These are phyloP conservation scores for Tenualosa thibaudeaui DNA, from an alignment of 2,797 vertebrate genomes.

Conservation along the genomic window DNA sequence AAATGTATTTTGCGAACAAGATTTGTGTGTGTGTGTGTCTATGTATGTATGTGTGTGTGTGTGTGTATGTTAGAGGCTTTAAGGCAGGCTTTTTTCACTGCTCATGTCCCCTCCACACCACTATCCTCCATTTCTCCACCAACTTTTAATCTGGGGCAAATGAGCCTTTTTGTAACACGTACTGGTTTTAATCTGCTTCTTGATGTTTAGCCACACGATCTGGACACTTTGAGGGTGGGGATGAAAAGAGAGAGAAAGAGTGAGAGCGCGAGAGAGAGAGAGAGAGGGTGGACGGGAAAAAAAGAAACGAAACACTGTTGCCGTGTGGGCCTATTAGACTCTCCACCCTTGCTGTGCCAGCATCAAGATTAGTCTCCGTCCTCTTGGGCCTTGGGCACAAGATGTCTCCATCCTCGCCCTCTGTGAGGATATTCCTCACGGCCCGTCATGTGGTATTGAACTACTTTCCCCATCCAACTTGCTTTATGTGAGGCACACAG, in stretches of 20 bases:
- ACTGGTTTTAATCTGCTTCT: slow-evolving; percentile 42
- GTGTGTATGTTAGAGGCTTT: slow-evolving; percentile 21
- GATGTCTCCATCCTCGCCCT: not conserved
- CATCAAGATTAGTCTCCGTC: slow-evolving; percentile 3
- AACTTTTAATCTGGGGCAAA: slow-evolving; percentile 36
- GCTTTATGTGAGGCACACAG: not conserved
- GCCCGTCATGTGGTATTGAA: not conserved
- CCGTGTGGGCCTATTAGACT: not conserved
- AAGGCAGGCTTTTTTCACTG: slow-evolving; percentile 9
- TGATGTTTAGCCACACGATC: slow-evolving; percentile 36
- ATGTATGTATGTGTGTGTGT: slow-evolving; percentile 1
- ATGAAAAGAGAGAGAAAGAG: not conserved
- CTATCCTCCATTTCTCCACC: not conserved
- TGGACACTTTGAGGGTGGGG: slow-evolving; percentile 9
- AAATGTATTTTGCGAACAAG: not conserved
- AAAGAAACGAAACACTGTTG: not conserved
- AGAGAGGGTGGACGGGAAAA: not conserved
- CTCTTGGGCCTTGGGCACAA: not conserved
- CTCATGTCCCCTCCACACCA: not conserved
- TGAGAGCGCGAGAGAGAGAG: not conserved
- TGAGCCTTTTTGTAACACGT: slow-evolving; percentile 42
- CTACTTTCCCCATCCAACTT: not conserved
- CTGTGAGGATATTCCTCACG: not conserved
- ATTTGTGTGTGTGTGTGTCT: not conserved
- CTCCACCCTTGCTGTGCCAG: not conserved